Conservation (phyloP, 2,888 invertebrate species). For the Leptinotarsa haldemani region DNA sequence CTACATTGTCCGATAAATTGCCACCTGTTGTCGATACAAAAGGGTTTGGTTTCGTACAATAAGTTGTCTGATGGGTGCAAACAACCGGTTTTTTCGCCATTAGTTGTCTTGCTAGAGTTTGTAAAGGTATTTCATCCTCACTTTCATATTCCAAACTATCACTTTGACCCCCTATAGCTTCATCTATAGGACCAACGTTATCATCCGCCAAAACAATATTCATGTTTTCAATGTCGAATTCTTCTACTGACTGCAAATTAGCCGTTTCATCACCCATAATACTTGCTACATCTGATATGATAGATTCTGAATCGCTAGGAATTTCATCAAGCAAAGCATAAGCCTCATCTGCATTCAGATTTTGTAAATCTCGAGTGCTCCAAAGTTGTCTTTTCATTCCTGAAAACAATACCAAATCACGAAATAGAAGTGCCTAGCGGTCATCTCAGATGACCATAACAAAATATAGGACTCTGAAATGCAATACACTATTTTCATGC, state of each 20-base stretch:
- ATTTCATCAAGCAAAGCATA: slow-evolving; percentile 8
- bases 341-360: slow-evolving; percentile 3
- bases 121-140: background rate
- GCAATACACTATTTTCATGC: background rate
- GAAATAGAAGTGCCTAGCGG: background rate
- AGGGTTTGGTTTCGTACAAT: background rate
- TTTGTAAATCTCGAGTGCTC: slow-evolving; percentile 3
- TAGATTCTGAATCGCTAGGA: background rate
- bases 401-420: background rate
- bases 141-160: background rate
- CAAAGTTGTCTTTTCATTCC: slow-evolving; percentile 3
- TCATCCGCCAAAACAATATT: background rate
- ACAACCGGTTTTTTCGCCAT: background rate
- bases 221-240: background rate
- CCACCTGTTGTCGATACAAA: background rate
- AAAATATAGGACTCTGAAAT: background rate
- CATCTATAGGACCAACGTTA: background rate
- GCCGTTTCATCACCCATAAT: background rate
- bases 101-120: background rate
- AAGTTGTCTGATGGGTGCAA: background rate
- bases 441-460: background rate
- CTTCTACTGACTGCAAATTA: background rate
- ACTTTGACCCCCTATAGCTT: background rate
- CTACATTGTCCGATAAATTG: slow-evolving; percentile 1
- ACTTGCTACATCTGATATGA: background rate